These are phyloP conservation scores for Nomada lathburiana DNA, from an alignment of 2,888 invertebrate species.

Conservation along the genomic window DNA sequence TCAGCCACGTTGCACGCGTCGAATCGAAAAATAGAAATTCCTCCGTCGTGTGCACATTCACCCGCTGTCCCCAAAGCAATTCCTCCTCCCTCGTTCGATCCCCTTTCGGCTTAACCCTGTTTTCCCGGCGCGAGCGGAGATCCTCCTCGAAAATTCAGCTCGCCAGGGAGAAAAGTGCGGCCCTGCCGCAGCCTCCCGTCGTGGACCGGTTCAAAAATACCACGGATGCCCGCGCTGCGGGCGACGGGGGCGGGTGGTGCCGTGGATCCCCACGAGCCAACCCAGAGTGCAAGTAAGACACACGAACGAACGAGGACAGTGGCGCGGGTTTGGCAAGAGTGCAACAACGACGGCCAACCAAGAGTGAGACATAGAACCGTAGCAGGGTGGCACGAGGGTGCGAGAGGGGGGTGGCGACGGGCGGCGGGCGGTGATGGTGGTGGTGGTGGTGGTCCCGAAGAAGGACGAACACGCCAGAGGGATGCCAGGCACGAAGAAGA, in stretches of 20 bases:
- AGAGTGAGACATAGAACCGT: constrained; percentile 62
- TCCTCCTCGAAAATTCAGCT: constrained; percentile 64
- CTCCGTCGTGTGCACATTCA: too few species aligned
- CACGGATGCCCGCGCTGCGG: constrained; percentile 81
- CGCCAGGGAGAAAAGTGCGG: constrained; percentile 71
- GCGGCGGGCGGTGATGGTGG: too few species aligned
- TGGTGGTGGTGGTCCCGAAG: constrained; percentile 23
- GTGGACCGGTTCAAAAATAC: constrained; percentile 84
- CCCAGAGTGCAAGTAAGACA: not conserved
- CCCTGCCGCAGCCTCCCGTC: constrained; percentile 81
- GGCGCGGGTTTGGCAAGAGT: not conserved
- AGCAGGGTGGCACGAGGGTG: constrained; percentile 34
- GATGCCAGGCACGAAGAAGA: constrained; percentile 37
- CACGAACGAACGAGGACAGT: constrained; percentile 4
- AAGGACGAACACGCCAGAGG: constrained; percentile 48
- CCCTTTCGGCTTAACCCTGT: not conserved
- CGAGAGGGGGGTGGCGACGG: not conserved
- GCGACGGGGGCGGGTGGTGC: constrained; percentile 70
- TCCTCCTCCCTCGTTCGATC: too few species aligned
- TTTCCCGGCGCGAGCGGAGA: not conserved
- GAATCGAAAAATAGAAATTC: too few species aligned
- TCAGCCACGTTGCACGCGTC: too few species aligned
- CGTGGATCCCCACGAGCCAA: not conserved
- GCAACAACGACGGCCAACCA: constrained; percentile 33
- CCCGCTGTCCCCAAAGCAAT: too few species aligned